phyloP scores from a whole-genome alignment of 53 echinoderm and acorn worm species.

The Holothuria leucospilota region DNA sequence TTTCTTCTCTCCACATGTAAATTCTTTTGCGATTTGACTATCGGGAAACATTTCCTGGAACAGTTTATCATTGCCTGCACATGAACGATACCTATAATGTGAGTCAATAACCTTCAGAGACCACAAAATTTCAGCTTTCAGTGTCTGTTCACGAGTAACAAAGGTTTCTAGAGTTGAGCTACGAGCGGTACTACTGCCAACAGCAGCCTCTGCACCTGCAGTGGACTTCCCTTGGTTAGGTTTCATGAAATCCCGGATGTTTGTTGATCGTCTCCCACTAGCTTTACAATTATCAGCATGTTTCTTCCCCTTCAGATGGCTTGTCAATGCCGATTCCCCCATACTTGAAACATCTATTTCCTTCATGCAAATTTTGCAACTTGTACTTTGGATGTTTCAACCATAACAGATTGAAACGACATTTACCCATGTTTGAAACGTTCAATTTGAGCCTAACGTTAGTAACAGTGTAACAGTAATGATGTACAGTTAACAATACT shows the following conservation, averaged over 20 bases:
- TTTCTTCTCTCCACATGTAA: too few species aligned
- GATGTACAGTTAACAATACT: too few species aligned
- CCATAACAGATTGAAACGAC: too few species aligned
- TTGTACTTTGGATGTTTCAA: too few species aligned
- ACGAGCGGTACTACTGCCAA: not conserved
- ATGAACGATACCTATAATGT: not conserved
- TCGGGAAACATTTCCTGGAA: conserved; percentile 65
- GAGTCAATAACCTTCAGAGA: conserved; percentile 10
- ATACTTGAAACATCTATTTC: too few species aligned
- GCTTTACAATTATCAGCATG: not conserved
- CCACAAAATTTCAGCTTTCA: conserved; percentile 13
- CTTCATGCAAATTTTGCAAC: not conserved
- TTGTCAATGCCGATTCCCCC: not conserved
- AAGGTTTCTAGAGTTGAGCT: conserved; percentile 17
- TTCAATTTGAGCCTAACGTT: too few species aligned
- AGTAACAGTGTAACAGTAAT: too few species aligned
- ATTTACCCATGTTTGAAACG: not conserved
- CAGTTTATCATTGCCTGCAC: conserved; percentile 30
- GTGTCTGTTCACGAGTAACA: conserved; percentile 2
- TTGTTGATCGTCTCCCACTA: too few species aligned
- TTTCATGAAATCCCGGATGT: too few species aligned
- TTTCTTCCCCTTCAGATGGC: too few species aligned
- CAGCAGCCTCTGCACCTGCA: not conserved
- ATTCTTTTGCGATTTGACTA: conserved; percentile 47
- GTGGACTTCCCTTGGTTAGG: not conserved